Percentiles rank a stretch among this genome's conserved stretches.
phyloP scores from a whole-genome alignment of 2,797 vertebrate species.

The Diceros bicornis region DNA sequence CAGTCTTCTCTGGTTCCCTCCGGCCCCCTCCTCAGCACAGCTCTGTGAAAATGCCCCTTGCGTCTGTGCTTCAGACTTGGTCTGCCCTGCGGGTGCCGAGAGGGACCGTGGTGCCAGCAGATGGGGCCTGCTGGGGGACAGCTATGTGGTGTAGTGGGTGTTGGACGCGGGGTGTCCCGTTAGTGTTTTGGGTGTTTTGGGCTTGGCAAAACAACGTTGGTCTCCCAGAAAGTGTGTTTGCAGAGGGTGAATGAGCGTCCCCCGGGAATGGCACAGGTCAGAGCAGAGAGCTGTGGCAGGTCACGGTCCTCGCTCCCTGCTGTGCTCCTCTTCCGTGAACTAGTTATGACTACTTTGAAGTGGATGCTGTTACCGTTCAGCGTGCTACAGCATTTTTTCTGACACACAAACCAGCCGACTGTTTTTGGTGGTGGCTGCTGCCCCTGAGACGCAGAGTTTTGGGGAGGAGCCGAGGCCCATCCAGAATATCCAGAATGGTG shows the following conservation, averaged over 20 bases:
- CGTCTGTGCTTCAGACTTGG: background rate
- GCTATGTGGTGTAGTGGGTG: background rate
- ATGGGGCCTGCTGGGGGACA: background rate
- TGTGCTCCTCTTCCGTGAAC: fast-evolving
- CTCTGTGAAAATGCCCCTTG: fast-evolving
- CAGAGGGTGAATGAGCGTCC: fast-evolving
- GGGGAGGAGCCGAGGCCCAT: background rate
- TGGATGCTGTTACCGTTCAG: fast-evolving
- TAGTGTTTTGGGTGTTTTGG: background rate
- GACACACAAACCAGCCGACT: fast-evolving
- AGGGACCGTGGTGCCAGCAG: fast-evolving
- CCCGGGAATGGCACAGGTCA: fast-evolving
- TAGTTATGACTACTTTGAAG: background rate
- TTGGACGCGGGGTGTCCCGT: fast-evolving
- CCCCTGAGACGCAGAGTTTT: background rate
- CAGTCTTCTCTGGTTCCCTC: too few species aligned
- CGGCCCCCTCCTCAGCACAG: background rate
- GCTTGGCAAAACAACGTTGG: background rate
- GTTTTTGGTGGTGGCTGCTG: background rate
- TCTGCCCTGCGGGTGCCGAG: background rate
- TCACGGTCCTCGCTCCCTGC: fast-evolving
- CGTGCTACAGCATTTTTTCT: background rate
- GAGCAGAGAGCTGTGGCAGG: background rate
- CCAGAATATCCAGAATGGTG: background rate
- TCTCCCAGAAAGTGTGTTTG: background rate